phyloP scores from a whole-genome alignment of 2,797 vertebrate species.

The Phoxinus dragarum region DNA sequence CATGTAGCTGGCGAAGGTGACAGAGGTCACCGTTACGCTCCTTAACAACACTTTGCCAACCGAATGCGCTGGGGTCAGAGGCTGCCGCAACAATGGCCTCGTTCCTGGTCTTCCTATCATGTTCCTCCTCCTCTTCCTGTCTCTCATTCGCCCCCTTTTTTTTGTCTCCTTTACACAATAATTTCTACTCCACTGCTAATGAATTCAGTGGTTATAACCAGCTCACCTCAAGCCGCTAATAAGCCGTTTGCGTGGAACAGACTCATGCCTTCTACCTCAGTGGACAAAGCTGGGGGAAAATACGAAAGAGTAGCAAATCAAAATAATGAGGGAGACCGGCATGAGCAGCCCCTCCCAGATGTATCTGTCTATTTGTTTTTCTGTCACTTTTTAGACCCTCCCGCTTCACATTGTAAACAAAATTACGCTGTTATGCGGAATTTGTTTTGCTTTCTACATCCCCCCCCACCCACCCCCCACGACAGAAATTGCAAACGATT shows the following conservation, averaged over 20 bases:
- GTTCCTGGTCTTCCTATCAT: neutral
- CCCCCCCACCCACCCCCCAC: too few relatives aligned
- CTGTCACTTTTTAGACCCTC: slow-evolving; percentile 20
- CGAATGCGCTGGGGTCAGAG: slow-evolving; percentile 52
- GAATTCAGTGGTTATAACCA: slow-evolving; percentile 56
- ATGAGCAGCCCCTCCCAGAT: slow-evolving; percentile 38
- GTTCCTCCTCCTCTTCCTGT: slow-evolving; percentile 17
- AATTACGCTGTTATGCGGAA: slow-evolving; percentile 34
- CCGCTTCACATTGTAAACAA: slow-evolving; percentile 32
- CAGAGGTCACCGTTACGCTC: slow-evolving; percentile 10
- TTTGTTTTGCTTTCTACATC: neutral
- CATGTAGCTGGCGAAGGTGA: slow-evolving; percentile 14
- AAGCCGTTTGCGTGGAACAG: slow-evolving; percentile 65
- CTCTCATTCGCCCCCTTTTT: neutral
- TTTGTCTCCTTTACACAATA: slow-evolving; percentile 5
- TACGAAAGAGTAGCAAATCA: slow-evolving; percentile 73
- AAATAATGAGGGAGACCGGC: slow-evolving; percentile 81
- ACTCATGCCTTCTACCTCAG: slow-evolving; percentile 71
- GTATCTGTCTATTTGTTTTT: slow-evolving; percentile 37
- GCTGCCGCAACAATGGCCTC: neutral
- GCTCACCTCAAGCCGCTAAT: slow-evolving; percentile 47
- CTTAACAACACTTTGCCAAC: slow-evolving; percentile 56
- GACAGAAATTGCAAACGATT: neutral
- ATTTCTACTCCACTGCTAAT: slow-evolving; percentile 51
- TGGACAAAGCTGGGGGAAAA: slow-evolving; percentile 74